Conservation (phyloP, 2,113 vertebrate genomes). For the Heteronetta atricapilla region DNA sequence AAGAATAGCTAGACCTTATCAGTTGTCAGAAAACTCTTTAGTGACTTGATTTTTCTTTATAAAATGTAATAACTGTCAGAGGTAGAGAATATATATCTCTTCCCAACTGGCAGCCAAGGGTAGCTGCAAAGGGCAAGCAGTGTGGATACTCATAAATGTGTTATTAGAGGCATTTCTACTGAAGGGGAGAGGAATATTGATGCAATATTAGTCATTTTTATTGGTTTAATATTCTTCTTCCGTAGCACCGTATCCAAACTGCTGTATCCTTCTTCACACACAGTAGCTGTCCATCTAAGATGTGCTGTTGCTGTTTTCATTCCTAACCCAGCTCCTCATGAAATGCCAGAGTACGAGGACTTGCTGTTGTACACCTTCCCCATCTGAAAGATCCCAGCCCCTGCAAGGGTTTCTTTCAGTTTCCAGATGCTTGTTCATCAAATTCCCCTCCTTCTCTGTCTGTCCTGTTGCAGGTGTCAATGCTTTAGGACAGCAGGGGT, state of each 20-base stretch:
- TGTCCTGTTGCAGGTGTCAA: neutral
- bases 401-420: neutral
- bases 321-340: neutral
- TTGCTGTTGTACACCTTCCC: neutral
- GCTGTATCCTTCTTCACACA: slow-evolving; percentile 20
- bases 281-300: slow-evolving; percentile 5
- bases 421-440: neutral
- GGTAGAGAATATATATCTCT: slow-evolving; percentile 53
- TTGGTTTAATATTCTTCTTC: slow-evolving; percentile 54
- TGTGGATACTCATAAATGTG: slow-evolving; percentile 48
- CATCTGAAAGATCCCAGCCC: neutral
- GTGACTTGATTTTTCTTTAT: slow-evolving; percentile 66
- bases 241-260: slow-evolving; percentile 46
- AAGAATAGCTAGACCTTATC: slow-evolving; percentile 65
- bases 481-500: neutral
- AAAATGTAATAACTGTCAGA: slow-evolving; percentile 65
- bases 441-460: neutral
- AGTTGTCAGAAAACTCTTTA: slow-evolving; percentile 64
- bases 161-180: slow-evolving; percentile 48
- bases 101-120: slow-evolving; percentile 46
- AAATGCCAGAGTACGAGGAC: neutral
- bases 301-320: neutral
- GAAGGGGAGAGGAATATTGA: slow-evolving; percentile 56
- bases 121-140: slow-evolving; percentile 63
- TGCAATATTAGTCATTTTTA: slow-evolving; percentile 63